Conservation (phyloP, 2,888 invertebrate genomes). For the Gastracanthus pulcherrimus region DNA sequence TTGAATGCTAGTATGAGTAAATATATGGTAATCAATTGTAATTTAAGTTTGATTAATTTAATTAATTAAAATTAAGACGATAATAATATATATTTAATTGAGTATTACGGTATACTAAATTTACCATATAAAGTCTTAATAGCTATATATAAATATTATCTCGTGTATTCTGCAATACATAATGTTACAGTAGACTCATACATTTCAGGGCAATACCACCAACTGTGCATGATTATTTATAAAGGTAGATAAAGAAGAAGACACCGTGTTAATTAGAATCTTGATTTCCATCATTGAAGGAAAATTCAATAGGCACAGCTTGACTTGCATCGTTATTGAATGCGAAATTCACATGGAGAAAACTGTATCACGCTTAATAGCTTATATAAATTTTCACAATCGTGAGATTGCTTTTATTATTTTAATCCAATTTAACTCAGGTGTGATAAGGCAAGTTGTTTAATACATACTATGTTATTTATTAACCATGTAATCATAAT, state of each 20-base stretch:
- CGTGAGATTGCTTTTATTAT: neutral
- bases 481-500: too few species aligned
- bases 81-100: too few species aligned
- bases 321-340: slow-evolving; percentile 3
- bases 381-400: neutral
- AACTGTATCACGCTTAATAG: neutral
- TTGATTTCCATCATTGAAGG: neutral
- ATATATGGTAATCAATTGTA: neutral
- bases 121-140: neutral
- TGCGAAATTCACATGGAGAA: slow-evolving; percentile 1
- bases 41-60: too few species aligned
- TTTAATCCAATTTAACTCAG: neutral
- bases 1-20: neutral
- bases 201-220: neutral
- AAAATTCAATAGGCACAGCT: neutral
- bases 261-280: neutral
- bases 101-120: too few species aligned
- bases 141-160: neutral
- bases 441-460: neutral
- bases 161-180: neutral
- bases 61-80: too few species aligned
- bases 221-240: neutral
- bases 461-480: too few species aligned
- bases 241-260: neutral
- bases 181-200: neutral